Evolutionary conservation across 1,140 invertebrate genomes (phyloP).

Genomic region (Cyphomyrmex costatus): DNA sequence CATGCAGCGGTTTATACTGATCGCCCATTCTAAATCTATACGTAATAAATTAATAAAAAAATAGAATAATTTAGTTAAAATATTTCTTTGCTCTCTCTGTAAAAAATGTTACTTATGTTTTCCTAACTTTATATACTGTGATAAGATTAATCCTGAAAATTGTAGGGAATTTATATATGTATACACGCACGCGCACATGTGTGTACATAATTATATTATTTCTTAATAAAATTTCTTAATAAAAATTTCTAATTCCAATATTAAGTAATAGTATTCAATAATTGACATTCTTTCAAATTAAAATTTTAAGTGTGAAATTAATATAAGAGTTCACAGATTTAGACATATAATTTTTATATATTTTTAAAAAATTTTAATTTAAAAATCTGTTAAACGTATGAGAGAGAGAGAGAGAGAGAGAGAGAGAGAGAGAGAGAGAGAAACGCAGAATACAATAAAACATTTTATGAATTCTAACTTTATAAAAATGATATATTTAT

Average conservation of each 20-base stretch:
- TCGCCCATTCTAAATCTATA: conserved; percentile 44
- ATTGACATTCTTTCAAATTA: too few relatives aligned
- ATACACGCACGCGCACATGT: too few relatives aligned
- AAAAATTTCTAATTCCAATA: too few relatives aligned
- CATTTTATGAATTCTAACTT: neutral
- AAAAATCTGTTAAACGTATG: neutral
- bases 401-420: neutral
- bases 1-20: conserved; percentile 15
- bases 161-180: too few relatives aligned
- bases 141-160: neutral
- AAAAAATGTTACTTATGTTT: neutral
- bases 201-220: neutral
- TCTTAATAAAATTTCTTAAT: too few relatives aligned
- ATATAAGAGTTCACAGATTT: too few relatives aligned
- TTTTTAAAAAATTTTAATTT: neutral
- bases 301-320: neutral
- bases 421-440: neutral
- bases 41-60: neutral
- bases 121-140: neutral
- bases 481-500: neutral
- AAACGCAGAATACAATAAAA: neutral
- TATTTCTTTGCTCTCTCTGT: conserved; percentile 2
- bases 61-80: neutral
- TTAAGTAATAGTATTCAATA: too few relatives aligned
- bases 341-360: neutral